phyloP scores from a whole-genome alignment of 2,888 invertebrate genomes.

The Iphiclides podalirius region DNA sequence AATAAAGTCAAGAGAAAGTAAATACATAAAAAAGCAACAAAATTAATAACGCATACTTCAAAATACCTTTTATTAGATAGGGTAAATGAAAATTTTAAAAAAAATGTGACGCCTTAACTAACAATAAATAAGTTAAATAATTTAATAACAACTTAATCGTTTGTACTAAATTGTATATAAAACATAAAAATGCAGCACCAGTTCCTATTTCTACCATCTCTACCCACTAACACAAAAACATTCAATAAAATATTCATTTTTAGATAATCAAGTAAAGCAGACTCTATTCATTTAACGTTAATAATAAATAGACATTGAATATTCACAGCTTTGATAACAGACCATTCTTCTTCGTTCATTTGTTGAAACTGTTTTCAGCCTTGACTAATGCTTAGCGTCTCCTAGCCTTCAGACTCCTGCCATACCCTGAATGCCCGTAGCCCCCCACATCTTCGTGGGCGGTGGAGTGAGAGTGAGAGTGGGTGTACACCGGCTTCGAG shows the following conservation, averaged over 20 bases:
- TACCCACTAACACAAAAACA: neutral
- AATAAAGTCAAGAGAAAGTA: too few relatives aligned
- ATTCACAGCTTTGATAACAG: constrained; percentile 1
- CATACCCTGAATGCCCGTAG: constrained; percentile 78
- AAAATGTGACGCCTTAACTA: constrained; percentile 18
- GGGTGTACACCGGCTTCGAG: constrained; percentile 88
- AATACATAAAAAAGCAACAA: too few relatives aligned
- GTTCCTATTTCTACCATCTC: constrained; percentile 4
- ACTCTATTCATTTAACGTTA: neutral
- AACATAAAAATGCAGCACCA: constrained; percentile 18
- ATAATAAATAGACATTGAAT: neutral
- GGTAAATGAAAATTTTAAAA: too few relatives aligned
- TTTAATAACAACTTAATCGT: constrained; percentile 2
- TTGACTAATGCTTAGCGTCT: constrained; percentile 37
- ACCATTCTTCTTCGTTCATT: neutral
- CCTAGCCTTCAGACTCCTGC: constrained; percentile 57
- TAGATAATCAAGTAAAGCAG: neutral
- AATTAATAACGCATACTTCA: too few relatives aligned
- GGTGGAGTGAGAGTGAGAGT: constrained; percentile 80
- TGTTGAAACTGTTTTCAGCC: neutral
- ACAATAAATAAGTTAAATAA: constrained; percentile 15
- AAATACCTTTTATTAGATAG: too few relatives aligned
- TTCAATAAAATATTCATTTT: neutral
- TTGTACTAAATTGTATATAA: neutral
- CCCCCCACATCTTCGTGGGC: constrained; percentile 80